Evolutionary conservation across 2,888 invertebrate species (phyloP).

Genomic region (Pyrrhosoma nymphula): DNA sequence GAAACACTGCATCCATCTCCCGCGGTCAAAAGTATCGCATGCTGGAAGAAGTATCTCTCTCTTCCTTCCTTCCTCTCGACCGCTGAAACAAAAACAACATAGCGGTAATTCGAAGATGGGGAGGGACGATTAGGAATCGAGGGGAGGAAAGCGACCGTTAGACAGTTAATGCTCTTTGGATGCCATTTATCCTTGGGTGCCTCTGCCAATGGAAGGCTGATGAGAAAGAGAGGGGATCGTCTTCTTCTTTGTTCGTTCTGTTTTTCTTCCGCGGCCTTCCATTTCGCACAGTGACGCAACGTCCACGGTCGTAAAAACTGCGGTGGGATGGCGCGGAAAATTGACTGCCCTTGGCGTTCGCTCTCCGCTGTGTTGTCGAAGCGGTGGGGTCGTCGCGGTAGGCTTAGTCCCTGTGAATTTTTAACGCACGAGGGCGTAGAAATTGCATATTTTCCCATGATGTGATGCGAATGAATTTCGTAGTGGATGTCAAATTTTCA

Average conservation of each 20-base stretch:
- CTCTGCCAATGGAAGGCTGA: background rate
- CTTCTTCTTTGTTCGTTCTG: background rate
- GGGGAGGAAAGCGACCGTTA: background rate
- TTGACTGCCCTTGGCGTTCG: constrained; percentile 6
- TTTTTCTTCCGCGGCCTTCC: background rate
- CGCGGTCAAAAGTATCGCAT: background rate
- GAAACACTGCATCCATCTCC: background rate
- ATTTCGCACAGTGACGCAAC: constrained; percentile 16
- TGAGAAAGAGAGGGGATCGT: background rate
- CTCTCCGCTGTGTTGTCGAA: background rate
- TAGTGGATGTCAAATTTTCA: background rate
- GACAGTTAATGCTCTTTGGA: constrained; percentile 20
- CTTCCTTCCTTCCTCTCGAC: background rate
- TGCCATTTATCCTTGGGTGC: constrained; percentile 11
- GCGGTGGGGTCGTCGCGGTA: background rate
- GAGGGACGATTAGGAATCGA: background rate
- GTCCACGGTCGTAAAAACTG: background rate
- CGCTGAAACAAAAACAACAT: constrained; percentile 9
- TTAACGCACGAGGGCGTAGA: background rate
- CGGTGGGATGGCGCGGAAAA: background rate
- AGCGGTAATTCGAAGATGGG: constrained; percentile 15
- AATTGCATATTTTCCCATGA: background rate
- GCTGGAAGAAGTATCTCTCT: background rate
- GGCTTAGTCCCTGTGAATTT: background rate
- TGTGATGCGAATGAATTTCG: background rate